Percentiles rank a stretch among this genome's conserved stretches.
These are phyloP conservation scores for Enteromius fasciolatus DNA, from an alignment of 2,797 vertebrate species.

Conservation along the genomic window DNA sequence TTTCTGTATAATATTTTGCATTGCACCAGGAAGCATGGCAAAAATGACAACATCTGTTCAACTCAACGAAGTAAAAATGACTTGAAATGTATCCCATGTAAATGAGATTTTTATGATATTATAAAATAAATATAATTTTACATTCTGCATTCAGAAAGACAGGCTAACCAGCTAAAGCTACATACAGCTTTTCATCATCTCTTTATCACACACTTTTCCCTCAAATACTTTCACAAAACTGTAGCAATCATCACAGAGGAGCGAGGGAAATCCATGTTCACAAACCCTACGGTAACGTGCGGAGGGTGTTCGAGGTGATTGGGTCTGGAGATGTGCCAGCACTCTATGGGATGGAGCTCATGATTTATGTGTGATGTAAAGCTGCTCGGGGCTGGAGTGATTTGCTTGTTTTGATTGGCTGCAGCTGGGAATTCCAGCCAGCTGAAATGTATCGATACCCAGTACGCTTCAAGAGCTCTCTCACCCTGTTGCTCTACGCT, in stretches of 20 bases:
- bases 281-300: neutral
- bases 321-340: conserved; percentile 73
- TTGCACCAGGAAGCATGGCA: neutral
- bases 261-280: neutral
- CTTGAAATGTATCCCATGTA: neutral
- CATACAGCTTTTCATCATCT: neutral
- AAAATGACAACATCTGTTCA: neutral
- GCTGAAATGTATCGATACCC: conserved; percentile 60
- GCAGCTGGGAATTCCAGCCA: conserved; percentile 60
- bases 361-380: conserved; percentile 68
- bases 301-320: conserved; percentile 11
- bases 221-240: neutral
- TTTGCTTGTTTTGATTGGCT: conserved; percentile 62
- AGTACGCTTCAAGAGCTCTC: conserved; percentile 43
- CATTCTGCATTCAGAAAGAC: neutral
- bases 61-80: neutral
- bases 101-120: neutral
- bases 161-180: neutral
- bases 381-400: conserved; percentile 56
- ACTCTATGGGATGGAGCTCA: conserved; percentile 31
- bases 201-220: neutral
- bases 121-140: neutral
- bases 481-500: neutral
- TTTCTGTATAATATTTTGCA: neutral
- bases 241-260: neutral